Conservation (phyloP, 2,888 invertebrate species). For the Podotricha telesiphe region DNA sequence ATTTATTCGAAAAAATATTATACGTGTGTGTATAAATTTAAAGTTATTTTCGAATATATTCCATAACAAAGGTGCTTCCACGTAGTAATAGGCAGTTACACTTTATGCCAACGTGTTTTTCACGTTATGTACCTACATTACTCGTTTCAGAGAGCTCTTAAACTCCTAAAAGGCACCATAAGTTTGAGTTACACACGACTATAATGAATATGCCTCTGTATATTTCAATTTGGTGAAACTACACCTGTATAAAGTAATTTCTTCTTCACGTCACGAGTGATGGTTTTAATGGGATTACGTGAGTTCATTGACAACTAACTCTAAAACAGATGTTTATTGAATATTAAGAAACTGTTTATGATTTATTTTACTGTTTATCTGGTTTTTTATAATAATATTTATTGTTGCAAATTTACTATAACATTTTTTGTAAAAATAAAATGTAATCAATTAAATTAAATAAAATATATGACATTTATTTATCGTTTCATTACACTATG, state of each 20-base stretch:
- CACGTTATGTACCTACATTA: slow-evolving; percentile 48
- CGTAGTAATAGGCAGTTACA: slow-evolving; percentile 36
- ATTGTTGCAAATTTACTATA: too few relatives aligned
- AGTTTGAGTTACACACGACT: slow-evolving; percentile 71
- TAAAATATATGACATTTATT: too few relatives aligned
- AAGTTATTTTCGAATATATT: neutral
- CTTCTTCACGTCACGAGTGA: slow-evolving; percentile 33
- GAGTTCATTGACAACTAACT: neutral
- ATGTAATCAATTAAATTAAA: too few relatives aligned
- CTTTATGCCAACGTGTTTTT: slow-evolving; percentile 47
- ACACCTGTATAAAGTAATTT: slow-evolving; percentile 39
- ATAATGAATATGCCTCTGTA: slow-evolving; percentile 79
- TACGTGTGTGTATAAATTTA: neutral
- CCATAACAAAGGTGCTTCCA: slow-evolving; percentile 16
- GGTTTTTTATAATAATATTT: too few relatives aligned
- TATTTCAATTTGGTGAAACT: slow-evolving; percentile 72
- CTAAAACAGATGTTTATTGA: neutral
- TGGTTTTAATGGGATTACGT: slow-evolving; percentile 20
- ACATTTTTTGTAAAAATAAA: too few relatives aligned
- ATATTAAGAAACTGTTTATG: neutral
- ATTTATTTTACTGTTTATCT: too few relatives aligned
- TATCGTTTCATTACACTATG: too few relatives aligned
- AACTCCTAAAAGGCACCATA: slow-evolving; percentile 75
- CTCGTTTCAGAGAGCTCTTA: slow-evolving; percentile 64
- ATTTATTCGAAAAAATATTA: neutral